Evolutionary conservation across 2,113 vertebrate species (phyloP).

Genomic region (Machaerirhynchus nigripectus): DNA sequence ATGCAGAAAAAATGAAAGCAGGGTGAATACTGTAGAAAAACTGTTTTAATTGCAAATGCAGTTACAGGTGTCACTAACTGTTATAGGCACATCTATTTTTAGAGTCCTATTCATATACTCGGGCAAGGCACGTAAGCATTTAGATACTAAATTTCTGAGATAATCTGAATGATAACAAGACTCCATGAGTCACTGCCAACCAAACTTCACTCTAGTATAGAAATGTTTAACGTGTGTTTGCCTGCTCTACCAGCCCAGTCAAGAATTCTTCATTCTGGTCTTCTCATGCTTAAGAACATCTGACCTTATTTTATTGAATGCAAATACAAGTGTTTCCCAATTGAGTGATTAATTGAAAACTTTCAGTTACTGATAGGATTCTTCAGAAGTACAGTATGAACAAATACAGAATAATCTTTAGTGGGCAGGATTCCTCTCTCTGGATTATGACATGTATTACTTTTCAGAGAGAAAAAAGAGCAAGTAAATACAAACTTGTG

Average conservation of each 20-base stretch:
- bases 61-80: neutral
- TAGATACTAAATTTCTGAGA: neutral
- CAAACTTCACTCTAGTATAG: neutral
- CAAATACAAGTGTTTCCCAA: neutral
- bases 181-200: neutral
- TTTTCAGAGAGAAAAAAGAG: neutral
- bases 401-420: neutral
- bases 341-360: neutral
- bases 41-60: neutral
- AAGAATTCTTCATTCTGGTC: neutral
- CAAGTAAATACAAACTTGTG: neutral
- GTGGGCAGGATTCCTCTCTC: neutral
- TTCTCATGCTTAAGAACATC: neutral
- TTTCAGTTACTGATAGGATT: neutral
- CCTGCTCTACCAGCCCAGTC: neutral
- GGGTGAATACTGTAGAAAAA: neutral
- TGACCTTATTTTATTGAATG: neutral
- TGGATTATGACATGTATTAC: neutral
- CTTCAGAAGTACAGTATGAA: neutral
- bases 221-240: neutral
- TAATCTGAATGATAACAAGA: neutral
- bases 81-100: neutral
- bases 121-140: neutral
- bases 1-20: neutral
- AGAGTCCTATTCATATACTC: neutral